Evolutionary conservation across 2,113 vertebrate species (phyloP), one percentile per base, ranked within the genome.

Genomic region (Austrofundulus limnaeus): DNA sequence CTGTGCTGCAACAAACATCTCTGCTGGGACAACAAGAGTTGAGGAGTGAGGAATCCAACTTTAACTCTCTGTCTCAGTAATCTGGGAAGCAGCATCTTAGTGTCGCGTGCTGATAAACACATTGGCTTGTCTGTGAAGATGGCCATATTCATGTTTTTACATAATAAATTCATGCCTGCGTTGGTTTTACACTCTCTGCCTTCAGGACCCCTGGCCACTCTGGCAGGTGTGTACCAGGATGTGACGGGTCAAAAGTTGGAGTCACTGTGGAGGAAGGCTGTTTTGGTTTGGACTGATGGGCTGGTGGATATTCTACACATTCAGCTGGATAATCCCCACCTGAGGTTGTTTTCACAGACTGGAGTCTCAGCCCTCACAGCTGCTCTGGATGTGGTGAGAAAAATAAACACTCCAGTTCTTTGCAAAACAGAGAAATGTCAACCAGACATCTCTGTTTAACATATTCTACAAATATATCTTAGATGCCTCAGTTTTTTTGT

Each of bases 151-250:
- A 14, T 24, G 11, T 49, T 6, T n/a, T n/a, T n/a, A n/a, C n/a
- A n/a, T n/a, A n/a, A n/a, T n/a, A n/a, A n/a, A 16, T 12, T 19
- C 23, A 61, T 57, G 23, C 17, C 34, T 25, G 62, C 28, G 0
- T 3, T 14, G 7, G 2, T 12, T 47, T 38, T 37, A 9, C 5
- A 9, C 31, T 34, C 5, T 52, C 19, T 3, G 0, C 34, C 59
- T 11, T 17, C 67, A 97, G 95, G 90, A 69, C 94, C 94, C 0
- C 71, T 95, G 74, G 87, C 88, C 41, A 94, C 92, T 0, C 66
- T 94, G 73, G 92, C 94, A 41, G 95, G 92, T 0, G 92, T 93
- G 25, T 96, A 94, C 78, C 91, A 94, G 0, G 94, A 96, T 21
- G 92, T 94, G 57, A 95, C 82, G 0, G 90, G 89, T 57, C 88